Percentiles rank a stretch among this genome's conserved stretches.
Evolutionary conservation across 1,140 invertebrate genomes (phyloP).

Genomic region (Coboldia fuscipes): DNA sequence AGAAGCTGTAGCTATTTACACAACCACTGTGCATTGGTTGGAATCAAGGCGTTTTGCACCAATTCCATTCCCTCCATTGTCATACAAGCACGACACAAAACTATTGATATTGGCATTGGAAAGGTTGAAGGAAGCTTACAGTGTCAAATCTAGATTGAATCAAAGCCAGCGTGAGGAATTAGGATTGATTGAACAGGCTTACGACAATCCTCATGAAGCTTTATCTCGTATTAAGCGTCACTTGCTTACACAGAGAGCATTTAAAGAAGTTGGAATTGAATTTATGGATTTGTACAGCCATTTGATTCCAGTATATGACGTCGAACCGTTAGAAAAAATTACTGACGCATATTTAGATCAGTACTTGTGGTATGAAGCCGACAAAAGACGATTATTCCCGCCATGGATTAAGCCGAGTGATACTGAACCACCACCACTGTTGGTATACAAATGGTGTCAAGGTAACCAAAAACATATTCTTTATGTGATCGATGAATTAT

Average conservation of each 20-base stretch:
- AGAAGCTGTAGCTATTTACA: slow-evolving; percentile 98
- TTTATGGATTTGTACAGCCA: slow-evolving; percentile 99
- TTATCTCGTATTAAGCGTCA: slow-evolving; percentile 98
- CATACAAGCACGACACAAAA: slow-evolving; percentile 99
- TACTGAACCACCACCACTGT: slow-evolving; percentile 89
- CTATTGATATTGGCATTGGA: slow-evolving; percentile 91
- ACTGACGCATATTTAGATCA: slow-evolving; percentile 99
- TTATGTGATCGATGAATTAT: background rate
- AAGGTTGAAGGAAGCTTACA: slow-evolving; percentile 95
- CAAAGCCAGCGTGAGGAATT: slow-evolving; percentile 98
- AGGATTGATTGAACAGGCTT: slow-evolving; percentile 97
- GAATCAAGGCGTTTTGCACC: slow-evolving; percentile 95
- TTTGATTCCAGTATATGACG: slow-evolving; percentile 96
- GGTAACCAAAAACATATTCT: slow-evolving; percentile 27
- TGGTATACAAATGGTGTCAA: slow-evolving; percentile 99
- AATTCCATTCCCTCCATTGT: slow-evolving; percentile 96
- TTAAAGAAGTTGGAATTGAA: slow-evolving; percentile 97
- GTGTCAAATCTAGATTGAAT: slow-evolving; percentile 94
- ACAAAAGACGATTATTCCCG: slow-evolving; percentile 90
- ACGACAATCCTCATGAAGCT: slow-evolving; percentile 99
- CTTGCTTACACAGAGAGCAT: slow-evolving; percentile 90
- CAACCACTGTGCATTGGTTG: slow-evolving; percentile 98
- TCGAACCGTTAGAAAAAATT: slow-evolving; percentile 97
- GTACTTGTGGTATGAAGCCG: slow-evolving; percentile 99
- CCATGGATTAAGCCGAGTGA: slow-evolving; percentile 99